Conservation (phyloP, 2,888 invertebrate species). For the Caenorhabditis becei region DNA sequence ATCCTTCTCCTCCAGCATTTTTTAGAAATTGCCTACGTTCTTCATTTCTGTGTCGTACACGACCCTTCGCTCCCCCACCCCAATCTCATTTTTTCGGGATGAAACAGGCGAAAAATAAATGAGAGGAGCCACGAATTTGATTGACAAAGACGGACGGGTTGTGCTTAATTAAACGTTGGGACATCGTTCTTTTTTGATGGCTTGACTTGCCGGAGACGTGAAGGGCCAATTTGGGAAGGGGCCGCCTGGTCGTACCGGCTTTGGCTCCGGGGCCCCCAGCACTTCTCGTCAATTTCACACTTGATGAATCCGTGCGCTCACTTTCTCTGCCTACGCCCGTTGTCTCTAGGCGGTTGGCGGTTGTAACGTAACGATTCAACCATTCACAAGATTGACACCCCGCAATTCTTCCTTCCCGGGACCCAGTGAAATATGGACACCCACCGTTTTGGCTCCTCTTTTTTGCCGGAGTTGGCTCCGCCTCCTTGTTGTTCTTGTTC, state of each 20-base stretch:
- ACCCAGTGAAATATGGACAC: slow-evolving; percentile 24
- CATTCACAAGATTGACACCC: slow-evolving; percentile 37
- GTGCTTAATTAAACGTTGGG: neutral
- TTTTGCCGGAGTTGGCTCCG: slow-evolving; percentile 17
- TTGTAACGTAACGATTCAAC: neutral
- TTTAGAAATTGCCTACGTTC: slow-evolving; percentile 26
- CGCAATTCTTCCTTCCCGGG: neutral
- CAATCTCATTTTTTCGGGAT: neutral
- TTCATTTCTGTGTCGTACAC: slow-evolving; percentile 3
- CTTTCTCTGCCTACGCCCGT: neutral
- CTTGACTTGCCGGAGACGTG: neutral
- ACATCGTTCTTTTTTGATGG: slow-evolving; percentile 8
- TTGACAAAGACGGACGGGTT: neutral
- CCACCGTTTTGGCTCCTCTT: slow-evolving; percentile 32
- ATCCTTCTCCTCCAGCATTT: slow-evolving; percentile 7
- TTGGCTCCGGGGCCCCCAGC: too few species aligned
- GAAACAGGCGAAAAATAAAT: neutral
- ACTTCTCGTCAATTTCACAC: slow-evolving; percentile 27
- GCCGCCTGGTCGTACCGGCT: slow-evolving; percentile 1
- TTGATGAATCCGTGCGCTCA: slow-evolving; percentile 4
- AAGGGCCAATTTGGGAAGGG: neutral
- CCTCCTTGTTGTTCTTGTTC: slow-evolving; percentile 8
- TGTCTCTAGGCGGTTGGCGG: neutral
- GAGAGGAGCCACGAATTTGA: neutral
- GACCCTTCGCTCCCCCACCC: neutral